phyloP scores from a whole-genome alignment of 2,888 invertebrate genomes.

The Abrostola tripartita region DNA sequence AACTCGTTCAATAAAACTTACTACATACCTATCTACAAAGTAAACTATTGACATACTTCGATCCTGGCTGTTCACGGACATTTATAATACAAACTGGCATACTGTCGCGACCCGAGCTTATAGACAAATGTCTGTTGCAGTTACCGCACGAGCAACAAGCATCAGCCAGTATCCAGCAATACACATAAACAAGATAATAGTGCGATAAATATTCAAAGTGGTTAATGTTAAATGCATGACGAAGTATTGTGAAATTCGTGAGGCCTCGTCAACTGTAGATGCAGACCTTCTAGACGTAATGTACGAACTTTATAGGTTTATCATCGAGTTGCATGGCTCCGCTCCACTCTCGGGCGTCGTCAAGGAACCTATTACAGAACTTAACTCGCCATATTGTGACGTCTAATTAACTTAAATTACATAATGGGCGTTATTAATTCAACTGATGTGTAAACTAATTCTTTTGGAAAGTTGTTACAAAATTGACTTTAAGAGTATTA shows the following conservation, averaged over 20 bases:
- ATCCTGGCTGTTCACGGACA: slow-evolving; percentile 11
- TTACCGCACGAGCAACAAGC: not conserved
- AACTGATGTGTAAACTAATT: too few species aligned
- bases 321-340: slow-evolving; percentile 5
- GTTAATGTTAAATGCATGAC: slow-evolving; percentile 29
- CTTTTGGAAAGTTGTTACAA: too few species aligned
- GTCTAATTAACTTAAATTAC: too few species aligned
- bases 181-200: slow-evolving; percentile 11
- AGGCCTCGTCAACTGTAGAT: slow-evolving; percentile 3
- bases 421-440: too few species aligned
- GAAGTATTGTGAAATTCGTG: slow-evolving; percentile 21
- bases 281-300: slow-evolving; percentile 6
- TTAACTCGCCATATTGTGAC: not conserved
- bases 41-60: slow-evolving; percentile 36
- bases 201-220: slow-evolving; percentile 9
- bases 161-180: not conserved
- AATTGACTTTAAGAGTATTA: too few species aligned
- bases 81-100: not conserved
- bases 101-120: slow-evolving; percentile 5
- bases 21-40: slow-evolving; percentile 13
- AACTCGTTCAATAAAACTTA: slow-evolving; percentile 27
- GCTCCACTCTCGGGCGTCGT: not conserved
- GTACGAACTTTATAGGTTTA: slow-evolving; percentile 16
- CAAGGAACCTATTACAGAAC: not conserved
- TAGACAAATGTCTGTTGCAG: slow-evolving; percentile 3